Evolutionary conservation across 2,797 vertebrate genomes (phyloP), one percentile per base, ranked within the genome.

Genomic region (Rhyacichthys aspro): DNA sequence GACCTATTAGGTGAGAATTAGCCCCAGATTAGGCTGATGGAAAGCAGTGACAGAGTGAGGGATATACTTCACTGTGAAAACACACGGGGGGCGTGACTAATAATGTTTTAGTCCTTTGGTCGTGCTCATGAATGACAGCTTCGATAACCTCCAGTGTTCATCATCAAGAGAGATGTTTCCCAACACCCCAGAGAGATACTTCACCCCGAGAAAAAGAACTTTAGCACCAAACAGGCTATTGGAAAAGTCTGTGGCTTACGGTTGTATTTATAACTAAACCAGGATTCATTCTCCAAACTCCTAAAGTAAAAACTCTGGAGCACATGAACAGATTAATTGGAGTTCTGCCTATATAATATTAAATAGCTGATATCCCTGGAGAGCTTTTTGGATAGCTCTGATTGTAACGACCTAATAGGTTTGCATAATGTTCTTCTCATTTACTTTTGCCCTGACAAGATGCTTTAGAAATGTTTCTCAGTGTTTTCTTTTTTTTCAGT

Each of bases 1-100:
- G 64, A 70, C 68, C 83, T 74, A 85, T 90, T 86, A 86, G 75
- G 16, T 47, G 39, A 73, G 82, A 88, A 88, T 89, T 89, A 87
- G 67, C 53, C 64, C 43, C 19, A 88, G 70, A 87, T 87, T 83
- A 79, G 76, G 58, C 67, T 77, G 84, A 88, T 81, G 81, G 80
- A 78, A 74, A 53, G 61, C 59, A 69, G 65, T 66, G 81, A 69
- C 73, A 76, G 78, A 67, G 69, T 86, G 84, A 90, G 70, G 52
- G 81, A 87, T 87, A 61, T 59, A 67, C 66, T 70, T 68, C 43
- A 59, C 70, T 44, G 62, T 66, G 75, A 68, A 67, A 45, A 76
- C 73, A 72, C 80, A 71, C 71, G 33, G 59, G 66, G 74, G 67
- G 72, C 78, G 66, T 70, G 67, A 84, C 74, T 76, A 84, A 86